Base-by-base conservation (phyloP, 2,888 invertebrate genomes). In the Limenitis camilla region DNA sequence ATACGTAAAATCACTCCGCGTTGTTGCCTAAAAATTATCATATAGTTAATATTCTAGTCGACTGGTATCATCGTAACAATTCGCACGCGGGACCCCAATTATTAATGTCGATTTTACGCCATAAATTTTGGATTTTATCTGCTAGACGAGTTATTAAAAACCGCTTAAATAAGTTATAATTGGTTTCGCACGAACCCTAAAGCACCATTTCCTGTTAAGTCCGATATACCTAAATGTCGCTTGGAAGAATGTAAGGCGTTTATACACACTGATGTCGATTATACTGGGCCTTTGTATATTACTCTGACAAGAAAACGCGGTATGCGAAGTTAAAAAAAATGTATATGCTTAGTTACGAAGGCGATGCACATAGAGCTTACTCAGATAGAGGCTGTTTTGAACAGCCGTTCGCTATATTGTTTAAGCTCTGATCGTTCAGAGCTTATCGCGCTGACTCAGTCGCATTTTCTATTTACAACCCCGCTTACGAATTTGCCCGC, bases 1-100 rank as follows among this genome's bases (percentile, higher is more conserved):
- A 33, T 33, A 9, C 33, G 1, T 11, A 46, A 31, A 46, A 49
- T 29, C 49, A 46, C 33, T 31, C 43, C 36, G 32, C 29, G 9
- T 33, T 33, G n/a, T 33, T 33, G n/a, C n/a, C n/a, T 7, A 33
- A 33, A 33, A 33, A 33, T 9, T 31, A 41, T 27, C 54, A 50
- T 31, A 11, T 50, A 9, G 8, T 39, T 11, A 19, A 43, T 19
- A 7, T 50, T 3, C 27, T 55, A 29, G n/a, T 55, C 41, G 50
- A 46, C n/a, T 47, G 39, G 32, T 11, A 49, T 29, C 56, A 52
- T 39, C 28, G 30, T 7, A 10, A n/a, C 2, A 8, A 49, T 33
- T 56, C 10, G 10, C 55, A 56, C 33, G 45, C 55, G 19, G 52
- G 55, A 11, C 55, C 49, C 5, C 28, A 45, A 10, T 31, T 52